phyloP scores from a whole-genome alignment of 1,140 invertebrate species.

The Orius insidiosus region DNA sequence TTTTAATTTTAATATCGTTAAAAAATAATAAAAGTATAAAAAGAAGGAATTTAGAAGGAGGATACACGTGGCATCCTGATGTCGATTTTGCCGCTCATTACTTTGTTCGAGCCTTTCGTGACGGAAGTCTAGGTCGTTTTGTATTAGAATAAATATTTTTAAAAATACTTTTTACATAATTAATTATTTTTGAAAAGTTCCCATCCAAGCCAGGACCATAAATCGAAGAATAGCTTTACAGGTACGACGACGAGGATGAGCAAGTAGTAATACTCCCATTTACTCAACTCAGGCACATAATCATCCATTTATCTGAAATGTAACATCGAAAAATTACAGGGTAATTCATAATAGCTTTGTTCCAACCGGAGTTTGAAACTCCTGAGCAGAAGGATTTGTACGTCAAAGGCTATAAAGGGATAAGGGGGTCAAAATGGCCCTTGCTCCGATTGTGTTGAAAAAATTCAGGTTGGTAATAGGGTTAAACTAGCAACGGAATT shows the following conservation, averaged over 20 bases:
- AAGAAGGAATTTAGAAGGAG: slow-evolving; percentile 33
- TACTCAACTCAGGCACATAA: slow-evolving; percentile 7
- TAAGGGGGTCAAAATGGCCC: too few relatives aligned
- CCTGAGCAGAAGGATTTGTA: too few relatives aligned
- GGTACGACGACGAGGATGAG: slow-evolving; percentile 43
- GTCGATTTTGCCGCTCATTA: slow-evolving; percentile 35
- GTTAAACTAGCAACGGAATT: too few relatives aligned
- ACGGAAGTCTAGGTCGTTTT: slow-evolving; percentile 41
- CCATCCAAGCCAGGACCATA: slow-evolving; percentile 62
- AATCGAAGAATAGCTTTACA: slow-evolving; percentile 49
- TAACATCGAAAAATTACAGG: too few relatives aligned
- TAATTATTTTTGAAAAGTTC: slow-evolving; percentile 58
- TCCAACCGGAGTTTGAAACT: too few relatives aligned
- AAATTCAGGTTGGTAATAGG: too few relatives aligned
- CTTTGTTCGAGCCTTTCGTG: slow-evolving; percentile 46
- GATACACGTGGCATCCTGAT: slow-evolving; percentile 37
- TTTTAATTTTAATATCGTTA: slow-evolving; percentile 40
- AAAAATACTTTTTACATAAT: slow-evolving; percentile 16
- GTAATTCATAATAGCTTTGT: too few relatives aligned
- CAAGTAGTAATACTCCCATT: slow-evolving; percentile 38
- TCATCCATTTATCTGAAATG: slow-evolving; percentile 3
- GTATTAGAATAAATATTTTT: slow-evolving; percentile 34
- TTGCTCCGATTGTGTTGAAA: too few relatives aligned
- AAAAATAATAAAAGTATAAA: slow-evolving; percentile 34
- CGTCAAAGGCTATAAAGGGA: too few relatives aligned